phyloP scores from a whole-genome alignment of 2,797 vertebrate species.

The Phrynocephalus vlangalii region DNA sequence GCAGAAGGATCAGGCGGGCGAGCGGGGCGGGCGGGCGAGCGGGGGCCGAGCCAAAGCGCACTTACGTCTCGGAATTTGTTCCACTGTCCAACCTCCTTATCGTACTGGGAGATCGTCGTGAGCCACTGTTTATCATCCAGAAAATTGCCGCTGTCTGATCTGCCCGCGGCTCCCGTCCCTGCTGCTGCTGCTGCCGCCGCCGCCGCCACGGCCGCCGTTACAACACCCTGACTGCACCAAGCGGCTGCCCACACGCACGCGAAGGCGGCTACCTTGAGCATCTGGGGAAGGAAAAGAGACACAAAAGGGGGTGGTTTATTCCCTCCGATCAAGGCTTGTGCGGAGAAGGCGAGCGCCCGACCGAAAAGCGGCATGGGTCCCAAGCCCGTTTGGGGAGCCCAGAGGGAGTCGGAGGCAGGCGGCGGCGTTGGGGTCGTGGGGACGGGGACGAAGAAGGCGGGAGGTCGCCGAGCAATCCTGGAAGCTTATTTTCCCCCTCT shows the following conservation, averaged over 20 bases:
- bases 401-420: background rate
- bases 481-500: background rate
- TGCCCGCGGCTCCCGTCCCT: conserved; percentile 72
- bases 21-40: too few species aligned
- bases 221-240: conserved; percentile 81
- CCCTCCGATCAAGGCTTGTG: too few species aligned
- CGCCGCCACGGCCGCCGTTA: conserved; percentile 60
- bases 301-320: conserved; percentile 22
- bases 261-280: conserved; percentile 85
- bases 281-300: conserved; percentile 77
- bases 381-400: background rate
- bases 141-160: conserved; percentile 92
- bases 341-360: too few species aligned
- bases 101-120: conserved; percentile 82
- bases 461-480: too few species aligned
- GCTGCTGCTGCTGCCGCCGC: conserved; percentile 56
- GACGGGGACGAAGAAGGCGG: background rate
- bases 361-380: too few species aligned
- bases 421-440: too few species aligned
- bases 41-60: conserved; percentile 50
- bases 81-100: conserved; percentile 88
- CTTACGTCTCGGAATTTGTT: conserved; percentile 97
- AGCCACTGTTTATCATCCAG: conserved; percentile 96
- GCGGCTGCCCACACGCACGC: conserved; percentile 87
- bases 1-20: accelerated